phyloP scores from a whole-genome alignment of 2,113 vertebrate species.

The Channa argus region DNA sequence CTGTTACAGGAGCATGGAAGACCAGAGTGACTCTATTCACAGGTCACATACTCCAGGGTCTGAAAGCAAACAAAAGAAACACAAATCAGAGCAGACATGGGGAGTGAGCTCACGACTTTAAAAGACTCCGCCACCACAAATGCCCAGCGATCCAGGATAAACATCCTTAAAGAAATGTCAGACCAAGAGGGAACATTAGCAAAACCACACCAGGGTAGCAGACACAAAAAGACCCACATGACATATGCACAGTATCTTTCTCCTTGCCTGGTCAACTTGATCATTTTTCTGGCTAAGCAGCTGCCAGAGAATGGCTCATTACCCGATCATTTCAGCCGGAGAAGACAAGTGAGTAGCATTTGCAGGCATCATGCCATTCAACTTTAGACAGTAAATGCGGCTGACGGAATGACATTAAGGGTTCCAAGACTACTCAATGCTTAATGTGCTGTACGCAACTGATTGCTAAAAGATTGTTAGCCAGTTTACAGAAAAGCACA shows the following conservation, averaged over 20 bases:
- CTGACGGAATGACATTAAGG: background rate
- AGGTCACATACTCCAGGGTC: constrained; percentile 68
- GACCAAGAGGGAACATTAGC: constrained; percentile 48
- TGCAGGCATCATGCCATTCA: constrained; percentile 12
- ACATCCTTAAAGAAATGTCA: constrained; percentile 72
- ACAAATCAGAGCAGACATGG: constrained; percentile 67
- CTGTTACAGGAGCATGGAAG: constrained; percentile 37
- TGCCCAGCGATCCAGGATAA: constrained; percentile 69
- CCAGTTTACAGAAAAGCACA: background rate
- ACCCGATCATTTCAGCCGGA: constrained; percentile 44
- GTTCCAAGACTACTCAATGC: background rate
- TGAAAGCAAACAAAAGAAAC: constrained; percentile 59
- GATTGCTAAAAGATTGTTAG: background rate
- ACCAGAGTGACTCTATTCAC: constrained; percentile 49
- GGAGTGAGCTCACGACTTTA: constrained; percentile 54
- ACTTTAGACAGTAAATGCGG: background rate
- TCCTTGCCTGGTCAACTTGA: constrained; percentile 53
- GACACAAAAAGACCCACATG: constrained; percentile 24
- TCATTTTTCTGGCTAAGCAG: constrained; percentile 65
- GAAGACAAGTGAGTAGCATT: constrained; percentile 48
- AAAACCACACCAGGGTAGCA: constrained; percentile 11
- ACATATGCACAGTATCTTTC: constrained; percentile 39
- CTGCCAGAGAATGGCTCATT: constrained; percentile 65
- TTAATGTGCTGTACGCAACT: background rate
- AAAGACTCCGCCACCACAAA: constrained; percentile 50